Base-by-base conservation (phyloP, 2,888 invertebrate genomes). In the Polymixis flavicincta region DNA sequence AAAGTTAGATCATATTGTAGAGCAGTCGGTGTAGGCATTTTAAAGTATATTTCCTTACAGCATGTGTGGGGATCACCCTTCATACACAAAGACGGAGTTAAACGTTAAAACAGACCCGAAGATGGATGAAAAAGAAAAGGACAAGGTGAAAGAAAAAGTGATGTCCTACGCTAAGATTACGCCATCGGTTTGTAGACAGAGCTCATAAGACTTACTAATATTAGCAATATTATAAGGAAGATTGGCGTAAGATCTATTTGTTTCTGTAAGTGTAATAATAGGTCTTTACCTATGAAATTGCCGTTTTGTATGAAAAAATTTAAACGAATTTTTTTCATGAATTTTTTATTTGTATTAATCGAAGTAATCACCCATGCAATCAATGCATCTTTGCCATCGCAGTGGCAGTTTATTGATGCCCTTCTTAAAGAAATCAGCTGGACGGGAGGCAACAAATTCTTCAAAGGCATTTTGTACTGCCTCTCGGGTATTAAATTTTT, bases 31-130 rank as follows among this genome's bases (percentile, higher is more conserved):
- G 59, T 77, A 77, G 48, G 52, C 48, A 61, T 67, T 63, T 63
- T n/a, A 78, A 78, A 70, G 82, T 66, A 25, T 28, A 22, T 73
- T 65, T 9, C 25, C 14, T 85, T 85, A 13, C 87, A 96, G 96
- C 66, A 96, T 96, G 96, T 95, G 96, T 90, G 96, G 96, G 14
- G 96, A 96, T 87, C 96, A 96, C 80, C 93, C 94, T 6, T 95
- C 95, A 9, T 89, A 95, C 82, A 94, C 93, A n/a, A 95, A 95
- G 89, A 92, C 93, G n/a, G 95, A 94, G 84, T 87, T 94, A 22
- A 94, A 93, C 85, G 87, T 82, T 60, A 93, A 93, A 80, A 78
- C 70, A 37, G 94, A 93, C 50, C 32, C 78, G 0, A 89, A 87
- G 59, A 74, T 76, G 8, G 91, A 90, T 11, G 90, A 89, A 4